A percentile compares a stretch with the other conserved stretches of the same genome.
Conservation (phyloP, 2,797 vertebrate species). For the Pterois miles region DNA sequence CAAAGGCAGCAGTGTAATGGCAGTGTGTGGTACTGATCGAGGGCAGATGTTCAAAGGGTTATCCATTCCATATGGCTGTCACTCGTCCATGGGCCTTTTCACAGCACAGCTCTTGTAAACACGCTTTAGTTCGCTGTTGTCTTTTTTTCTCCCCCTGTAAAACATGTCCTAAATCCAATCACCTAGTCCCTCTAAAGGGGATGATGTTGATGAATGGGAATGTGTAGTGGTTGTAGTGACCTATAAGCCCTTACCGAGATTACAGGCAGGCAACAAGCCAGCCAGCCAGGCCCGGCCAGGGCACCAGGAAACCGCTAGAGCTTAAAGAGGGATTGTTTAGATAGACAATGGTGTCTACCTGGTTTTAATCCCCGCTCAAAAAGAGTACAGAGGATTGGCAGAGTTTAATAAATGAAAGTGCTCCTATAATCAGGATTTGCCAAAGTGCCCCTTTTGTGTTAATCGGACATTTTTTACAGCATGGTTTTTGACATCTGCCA, state of each 20-base stretch:
- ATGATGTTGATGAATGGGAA: slow-evolving; percentile 79
- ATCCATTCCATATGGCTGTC: slow-evolving; percentile 79
- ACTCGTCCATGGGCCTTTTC: slow-evolving; percentile 73
- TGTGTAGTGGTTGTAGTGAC: slow-evolving; percentile 73
- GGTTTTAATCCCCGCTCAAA: slow-evolving; percentile 80
- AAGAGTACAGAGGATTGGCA: slow-evolving; percentile 78
- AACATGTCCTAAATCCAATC: slow-evolving; percentile 85
- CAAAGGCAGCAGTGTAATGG: slow-evolving; percentile 38
- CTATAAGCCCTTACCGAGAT: slow-evolving; percentile 74
- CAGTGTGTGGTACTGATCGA: slow-evolving; percentile 50
- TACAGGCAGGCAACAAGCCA: slow-evolving; percentile 64
- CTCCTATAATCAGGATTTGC: slow-evolving; percentile 87
- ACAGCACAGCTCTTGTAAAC: slow-evolving; percentile 77
- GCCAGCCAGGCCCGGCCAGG: slow-evolving; percentile 34
- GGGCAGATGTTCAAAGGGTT: slow-evolving; percentile 77
- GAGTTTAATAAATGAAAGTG: slow-evolving; percentile 90
- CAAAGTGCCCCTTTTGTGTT: slow-evolving; percentile 87
- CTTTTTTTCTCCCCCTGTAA: slow-evolving; percentile 60
- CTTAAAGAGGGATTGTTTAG: slow-evolving; percentile 81
- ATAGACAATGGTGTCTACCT: slow-evolving; percentile 87
- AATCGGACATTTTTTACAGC: slow-evolving; percentile 87
- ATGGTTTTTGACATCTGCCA: slow-evolving; percentile 87
- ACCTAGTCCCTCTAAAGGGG: slow-evolving; percentile 68
- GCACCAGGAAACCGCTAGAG: slow-evolving; percentile 62
- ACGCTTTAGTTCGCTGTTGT: slow-evolving; percentile 62